Percentiles rank a stretch among this genome's conserved stretches.
These are phyloP conservation scores for Coelopa frigida DNA, from an alignment of 1,140 invertebrate genomes.

Conservation along the genomic window DNA sequence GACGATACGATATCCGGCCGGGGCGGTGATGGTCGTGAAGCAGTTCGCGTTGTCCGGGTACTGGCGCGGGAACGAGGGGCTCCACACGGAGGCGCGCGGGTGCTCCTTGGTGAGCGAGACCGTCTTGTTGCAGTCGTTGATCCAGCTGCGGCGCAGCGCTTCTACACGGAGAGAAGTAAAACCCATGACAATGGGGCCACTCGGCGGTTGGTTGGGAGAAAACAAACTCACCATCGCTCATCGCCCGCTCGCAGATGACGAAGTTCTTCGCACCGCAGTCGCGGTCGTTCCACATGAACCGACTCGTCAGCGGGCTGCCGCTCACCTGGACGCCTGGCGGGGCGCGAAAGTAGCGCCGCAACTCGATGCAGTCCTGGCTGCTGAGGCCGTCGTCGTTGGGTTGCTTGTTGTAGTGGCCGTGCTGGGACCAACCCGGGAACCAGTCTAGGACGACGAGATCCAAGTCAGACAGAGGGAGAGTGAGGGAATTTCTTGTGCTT, in stretches of 20 bases:
- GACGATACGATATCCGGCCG: slow-evolving; percentile 52
- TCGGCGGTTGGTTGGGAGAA: not conserved
- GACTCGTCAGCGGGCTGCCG: slow-evolving; percentile 34
- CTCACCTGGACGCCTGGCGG: slow-evolving; percentile 32
- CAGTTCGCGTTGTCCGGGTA: slow-evolving; percentile 66
- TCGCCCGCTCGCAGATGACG: slow-evolving; percentile 61
- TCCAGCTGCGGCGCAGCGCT: slow-evolving; percentile 36
- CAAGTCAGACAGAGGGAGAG: no score
- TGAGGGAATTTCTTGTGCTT: no score
- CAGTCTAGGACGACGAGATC: slow-evolving; percentile 54
- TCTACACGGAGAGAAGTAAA: slow-evolving; percentile 23
- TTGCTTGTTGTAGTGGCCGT: slow-evolving; percentile 58
- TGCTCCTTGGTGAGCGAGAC: slow-evolving; percentile 52
- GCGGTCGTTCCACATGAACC: slow-evolving; percentile 71
- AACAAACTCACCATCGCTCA: slow-evolving; percentile 47
- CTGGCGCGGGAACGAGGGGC: slow-evolving; percentile 60
- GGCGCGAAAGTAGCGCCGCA: slow-evolving; percentile 55
- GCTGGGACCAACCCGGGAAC: slow-evolving; percentile 65
- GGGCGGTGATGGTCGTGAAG: slow-evolving; percentile 52
- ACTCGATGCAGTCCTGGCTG: slow-evolving; percentile 71
- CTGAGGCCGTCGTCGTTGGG: slow-evolving; percentile 74
- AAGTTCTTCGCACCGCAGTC: slow-evolving; percentile 62
- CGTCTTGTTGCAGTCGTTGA: slow-evolving; percentile 55
- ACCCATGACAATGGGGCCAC: not conserved
- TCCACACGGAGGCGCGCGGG: slow-evolving; percentile 53